These are phyloP conservation scores for Podargus strigoides DNA, from an alignment of 2,797 vertebrate genomes.

Conservation along the genomic window DNA sequence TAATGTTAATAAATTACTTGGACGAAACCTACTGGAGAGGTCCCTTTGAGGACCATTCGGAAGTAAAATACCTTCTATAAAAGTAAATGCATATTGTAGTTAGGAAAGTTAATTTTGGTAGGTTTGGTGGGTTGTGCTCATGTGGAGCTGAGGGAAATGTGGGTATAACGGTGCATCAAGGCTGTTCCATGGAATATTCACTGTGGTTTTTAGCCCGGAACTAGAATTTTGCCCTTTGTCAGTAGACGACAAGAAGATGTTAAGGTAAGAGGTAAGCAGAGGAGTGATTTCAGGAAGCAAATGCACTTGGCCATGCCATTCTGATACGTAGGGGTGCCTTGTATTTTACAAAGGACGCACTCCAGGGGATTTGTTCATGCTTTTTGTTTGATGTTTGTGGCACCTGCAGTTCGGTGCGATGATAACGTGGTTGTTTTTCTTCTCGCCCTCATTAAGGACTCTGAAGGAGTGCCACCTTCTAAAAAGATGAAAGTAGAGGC, in stretches of 20 bases:
- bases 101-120: background rate
- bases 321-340: background rate
- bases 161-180: background rate
- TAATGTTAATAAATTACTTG: background rate
- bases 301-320: background rate
- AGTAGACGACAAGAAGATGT: background rate
- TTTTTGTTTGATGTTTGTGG: conserved; percentile 1
- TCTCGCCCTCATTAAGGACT: conserved; percentile 78
- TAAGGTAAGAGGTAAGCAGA: background rate
- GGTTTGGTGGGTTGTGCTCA: background rate
- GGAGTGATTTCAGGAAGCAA: background rate
- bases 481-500: conserved; percentile 94
- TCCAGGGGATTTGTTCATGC: background rate
- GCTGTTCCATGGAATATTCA: background rate
- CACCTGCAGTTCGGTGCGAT: background rate
- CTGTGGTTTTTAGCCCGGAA: background rate
- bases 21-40: background rate
- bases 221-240: background rate
- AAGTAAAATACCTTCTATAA: background rate
- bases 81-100: background rate
- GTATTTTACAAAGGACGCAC: background rate
- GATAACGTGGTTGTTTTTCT: conserved; percentile 43
- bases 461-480: conserved; percentile 86
- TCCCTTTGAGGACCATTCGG: background rate
- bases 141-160: background rate